Conservation (phyloP, 2,888 invertebrate species). For the Selenia dentaria region DNA sequence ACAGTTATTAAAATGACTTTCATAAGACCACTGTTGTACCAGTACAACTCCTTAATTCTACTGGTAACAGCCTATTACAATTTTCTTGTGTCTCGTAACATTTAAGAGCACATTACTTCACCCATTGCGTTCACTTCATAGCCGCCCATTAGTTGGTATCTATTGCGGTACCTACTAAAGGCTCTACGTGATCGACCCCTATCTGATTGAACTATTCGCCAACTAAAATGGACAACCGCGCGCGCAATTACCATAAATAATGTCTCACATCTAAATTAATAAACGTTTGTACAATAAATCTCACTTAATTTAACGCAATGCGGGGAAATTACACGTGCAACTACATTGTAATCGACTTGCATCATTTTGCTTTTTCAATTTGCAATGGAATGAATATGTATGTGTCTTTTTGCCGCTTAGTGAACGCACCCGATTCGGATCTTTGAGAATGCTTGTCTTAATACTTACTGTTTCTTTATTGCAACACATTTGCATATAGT, state of each 20-base stretch:
- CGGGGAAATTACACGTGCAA: conserved; percentile 50
- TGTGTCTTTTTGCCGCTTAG: no score
- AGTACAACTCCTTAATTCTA: no score
- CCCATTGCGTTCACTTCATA: no score
- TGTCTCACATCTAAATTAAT: conserved; percentile 68
- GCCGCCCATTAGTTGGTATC: conserved; percentile 24
- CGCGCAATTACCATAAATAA: conserved; percentile 64
- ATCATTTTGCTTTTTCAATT: conserved; percentile 23
- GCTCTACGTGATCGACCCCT: conserved; percentile 42
- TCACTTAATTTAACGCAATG: conserved; percentile 63
- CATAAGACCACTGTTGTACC: no score
- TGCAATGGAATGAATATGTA: conserved; percentile 10
- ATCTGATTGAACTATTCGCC: conserved; percentile 48
- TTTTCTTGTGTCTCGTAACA: conserved; percentile 8
- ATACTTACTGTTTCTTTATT: no score
- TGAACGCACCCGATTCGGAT: no score
- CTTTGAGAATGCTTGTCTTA: no score
- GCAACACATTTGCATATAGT: no score
- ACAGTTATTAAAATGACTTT: no score
- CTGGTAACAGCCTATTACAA: no score
- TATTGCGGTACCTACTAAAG: conserved; percentile 20
- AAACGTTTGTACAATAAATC: conserved; percentile 66
- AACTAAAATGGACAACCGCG: conserved; percentile 50
- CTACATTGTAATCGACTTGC: conserved; percentile 58
- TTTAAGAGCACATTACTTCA: conserved; percentile 5